Base-by-base conservation (phyloP, 2,113 vertebrate species). In the Tragelaphus buxtoni region DNA sequence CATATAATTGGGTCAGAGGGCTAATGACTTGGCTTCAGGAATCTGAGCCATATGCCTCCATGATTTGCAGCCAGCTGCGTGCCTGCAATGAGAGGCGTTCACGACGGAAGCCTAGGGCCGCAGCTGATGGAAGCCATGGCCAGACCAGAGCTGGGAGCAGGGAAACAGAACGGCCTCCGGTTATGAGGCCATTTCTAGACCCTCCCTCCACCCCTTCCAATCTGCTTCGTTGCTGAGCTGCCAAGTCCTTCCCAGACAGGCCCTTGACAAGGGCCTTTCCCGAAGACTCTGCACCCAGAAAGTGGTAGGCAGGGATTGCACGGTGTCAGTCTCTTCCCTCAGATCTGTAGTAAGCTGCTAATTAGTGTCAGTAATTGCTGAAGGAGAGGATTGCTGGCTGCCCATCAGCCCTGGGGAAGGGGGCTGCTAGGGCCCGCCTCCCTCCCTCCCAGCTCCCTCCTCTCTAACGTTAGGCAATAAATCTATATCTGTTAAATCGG, bases 281-380 rank as follows among this genome's bases (percentile, higher is more conserved):
- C 1, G 26, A 86, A 80, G 86, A 81, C 60, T 60, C 84, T 11
- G 74, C 4, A 1, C 94, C 45, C 14, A 4, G 89, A 74, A 74
- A 26, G 17, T 16, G 42, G 81, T 74, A 93, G 80, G 92, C 92
- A 85, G 83, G 61, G 86, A 90, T 55, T 61, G 39, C 0, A 2
- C 51, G 60, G 76, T 72, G 39, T 90, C 97, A 56, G 79, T 89
- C 89, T 95, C 87, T 85, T 26, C 32, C 30, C 89, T 96, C 76
- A 47, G 80, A 82, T 96, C 80, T 85, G 81, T 80, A 92, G 91
- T 65, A 84, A 95, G 88, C 95, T 98, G 97, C 97, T 98, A 95
- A 98, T 99, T 97, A 96, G 92, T 97, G 94, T 95, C 97, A 94
- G 97, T 42, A 56, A 95, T 98, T 98, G 97, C 97, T 90, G 60